Conservation (phyloP, 2,797 vertebrate species). For the Loriculus beryllinus region DNA sequence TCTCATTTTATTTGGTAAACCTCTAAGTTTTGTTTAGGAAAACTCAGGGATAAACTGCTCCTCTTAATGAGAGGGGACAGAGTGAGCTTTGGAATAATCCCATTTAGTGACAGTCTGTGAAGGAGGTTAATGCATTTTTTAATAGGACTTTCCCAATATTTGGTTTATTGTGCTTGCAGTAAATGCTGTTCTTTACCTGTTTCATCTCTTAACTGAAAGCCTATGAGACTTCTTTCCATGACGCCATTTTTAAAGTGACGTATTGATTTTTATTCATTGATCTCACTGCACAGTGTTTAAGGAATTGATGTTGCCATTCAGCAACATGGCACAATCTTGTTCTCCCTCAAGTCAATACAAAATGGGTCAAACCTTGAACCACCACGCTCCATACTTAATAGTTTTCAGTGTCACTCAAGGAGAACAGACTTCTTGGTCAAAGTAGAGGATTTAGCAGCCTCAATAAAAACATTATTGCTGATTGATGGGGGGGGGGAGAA, state of each 20-base stretch:
- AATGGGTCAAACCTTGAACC: not conserved
- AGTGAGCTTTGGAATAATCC: conserved; percentile 31
- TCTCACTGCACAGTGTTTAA: not conserved
- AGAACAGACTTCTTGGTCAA: not conserved
- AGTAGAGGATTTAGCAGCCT: not conserved
- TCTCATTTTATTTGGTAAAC: conserved; percentile 43
- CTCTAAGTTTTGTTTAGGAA: conserved; percentile 2
- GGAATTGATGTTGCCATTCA: conserved; percentile 17
- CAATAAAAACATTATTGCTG: not conserved
- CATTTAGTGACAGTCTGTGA: conserved; percentile 4
- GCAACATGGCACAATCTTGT: not conserved
- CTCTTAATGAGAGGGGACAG: not conserved
- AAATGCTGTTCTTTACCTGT: not conserved
- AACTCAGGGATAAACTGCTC: not conserved
- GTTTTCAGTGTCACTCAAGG: not conserved
- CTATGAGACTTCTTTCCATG: not conserved
- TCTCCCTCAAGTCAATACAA: not conserved
- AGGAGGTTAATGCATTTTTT: not conserved
- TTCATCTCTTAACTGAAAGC: not conserved
- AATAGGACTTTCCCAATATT: not conserved
- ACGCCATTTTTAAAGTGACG: not conserved
- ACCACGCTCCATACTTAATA: not conserved
- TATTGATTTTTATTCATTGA: conserved; percentile 34
- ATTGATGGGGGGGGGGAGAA: not conserved
- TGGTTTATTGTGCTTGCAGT: not conserved